Evolutionary conservation across 2,888 invertebrate species (phyloP).

Genomic region (Apodemia hepburni): DNA sequence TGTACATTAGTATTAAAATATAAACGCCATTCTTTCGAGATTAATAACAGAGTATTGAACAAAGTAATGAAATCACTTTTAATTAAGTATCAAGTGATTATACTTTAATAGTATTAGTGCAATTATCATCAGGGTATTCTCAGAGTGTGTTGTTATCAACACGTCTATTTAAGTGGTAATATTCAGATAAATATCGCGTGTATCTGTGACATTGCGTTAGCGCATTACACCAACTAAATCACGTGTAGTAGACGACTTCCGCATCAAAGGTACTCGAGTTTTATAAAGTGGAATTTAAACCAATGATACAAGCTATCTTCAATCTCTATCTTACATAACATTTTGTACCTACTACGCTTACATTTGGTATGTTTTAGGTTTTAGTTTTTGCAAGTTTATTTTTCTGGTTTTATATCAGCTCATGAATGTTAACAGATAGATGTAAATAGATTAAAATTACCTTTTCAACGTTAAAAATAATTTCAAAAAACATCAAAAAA

Average conservation of each 20-base stretch:
- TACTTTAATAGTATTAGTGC: not conserved
- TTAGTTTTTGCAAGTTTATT: not conserved
- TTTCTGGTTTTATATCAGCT: no score
- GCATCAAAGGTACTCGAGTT: not conserved
- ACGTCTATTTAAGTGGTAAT: constrained; percentile 6
- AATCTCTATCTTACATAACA: not conserved
- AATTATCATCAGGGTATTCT: constrained; percentile 3
- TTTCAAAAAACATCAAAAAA: no score
- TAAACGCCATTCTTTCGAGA: not conserved
- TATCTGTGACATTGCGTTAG: constrained; percentile 50
- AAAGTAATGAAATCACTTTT: not conserved
- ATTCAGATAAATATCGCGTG: constrained; percentile 37
- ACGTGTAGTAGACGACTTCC: constrained; percentile 40
- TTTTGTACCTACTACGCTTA: not conserved
- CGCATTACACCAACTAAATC: constrained; percentile 53
- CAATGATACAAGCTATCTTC: not conserved
- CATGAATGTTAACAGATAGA: no score
- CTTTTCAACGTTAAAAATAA: no score
- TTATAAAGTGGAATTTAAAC: constrained; percentile 13
- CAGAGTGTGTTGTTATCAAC: constrained; percentile 5
- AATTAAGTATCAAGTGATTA: not conserved
- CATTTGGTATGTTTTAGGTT: not conserved
- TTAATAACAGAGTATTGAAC: not conserved
- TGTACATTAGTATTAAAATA: no score
- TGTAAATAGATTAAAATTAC: no score